Evolutionary conservation across 2,113 vertebrate species (phyloP).

Genomic region (Phainopepla nitens): DNA sequence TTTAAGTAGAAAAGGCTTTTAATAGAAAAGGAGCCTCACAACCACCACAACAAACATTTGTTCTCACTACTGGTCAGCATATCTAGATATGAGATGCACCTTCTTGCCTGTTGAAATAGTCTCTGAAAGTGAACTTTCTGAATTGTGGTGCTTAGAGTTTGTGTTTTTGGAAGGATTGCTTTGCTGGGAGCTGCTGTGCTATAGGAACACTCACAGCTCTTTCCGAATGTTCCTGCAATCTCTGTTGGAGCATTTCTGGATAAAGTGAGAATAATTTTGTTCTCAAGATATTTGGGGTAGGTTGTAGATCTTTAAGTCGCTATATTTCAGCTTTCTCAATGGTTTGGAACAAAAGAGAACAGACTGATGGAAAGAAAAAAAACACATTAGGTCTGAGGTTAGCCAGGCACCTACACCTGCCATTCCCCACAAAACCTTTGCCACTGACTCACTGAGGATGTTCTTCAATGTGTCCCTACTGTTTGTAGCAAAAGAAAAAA

Average conservation of each 20-base stretch:
- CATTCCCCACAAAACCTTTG: neutral
- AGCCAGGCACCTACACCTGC: neutral
- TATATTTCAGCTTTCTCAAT: neutral
- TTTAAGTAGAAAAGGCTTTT: neutral
- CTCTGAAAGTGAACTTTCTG: neutral
- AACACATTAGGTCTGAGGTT: neutral
- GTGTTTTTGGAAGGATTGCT: neutral
- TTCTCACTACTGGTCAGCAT: neutral
- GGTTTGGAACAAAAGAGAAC: constrained; percentile 8
- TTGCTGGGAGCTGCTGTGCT: neutral
- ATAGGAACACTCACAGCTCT: neutral
- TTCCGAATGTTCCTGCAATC: neutral
- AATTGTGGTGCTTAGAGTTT: neutral
- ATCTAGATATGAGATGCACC: neutral
- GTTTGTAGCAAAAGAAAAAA: constrained; percentile 32
- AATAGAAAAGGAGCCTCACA: neutral
- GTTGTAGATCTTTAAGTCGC: neutral
- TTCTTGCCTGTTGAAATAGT: neutral
- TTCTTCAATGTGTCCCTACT: constrained; percentile 13
- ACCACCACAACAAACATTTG: neutral
- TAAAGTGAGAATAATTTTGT: neutral
- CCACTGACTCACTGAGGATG: constrained; percentile 16
- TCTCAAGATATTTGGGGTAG: neutral
- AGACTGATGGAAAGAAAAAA: neutral
- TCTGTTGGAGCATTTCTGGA: neutral